Conservation (phyloP, 2,113 vertebrate species). For the Girardinichthys multiradiatus region DNA sequence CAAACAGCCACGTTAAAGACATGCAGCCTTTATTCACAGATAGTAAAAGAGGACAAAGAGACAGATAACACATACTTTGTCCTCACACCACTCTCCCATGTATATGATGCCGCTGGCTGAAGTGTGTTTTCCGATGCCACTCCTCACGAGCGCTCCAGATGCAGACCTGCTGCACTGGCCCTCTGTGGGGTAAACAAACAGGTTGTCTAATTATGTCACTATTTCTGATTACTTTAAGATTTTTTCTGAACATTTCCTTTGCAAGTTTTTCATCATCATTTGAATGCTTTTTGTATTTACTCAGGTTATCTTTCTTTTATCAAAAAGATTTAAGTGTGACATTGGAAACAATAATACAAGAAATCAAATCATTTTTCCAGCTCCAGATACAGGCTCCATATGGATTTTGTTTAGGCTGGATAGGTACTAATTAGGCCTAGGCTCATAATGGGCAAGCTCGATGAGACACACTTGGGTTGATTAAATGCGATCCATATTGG, state of each 20-base stretch:
- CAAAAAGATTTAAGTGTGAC: background rate
- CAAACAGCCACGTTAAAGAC: background rate
- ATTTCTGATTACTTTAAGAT: background rate
- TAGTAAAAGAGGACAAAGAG: background rate
- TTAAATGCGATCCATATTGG: no score
- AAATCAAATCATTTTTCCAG: no score
- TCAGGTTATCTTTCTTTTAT: background rate
- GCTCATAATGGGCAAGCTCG: no score
- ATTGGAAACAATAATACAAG: no score
- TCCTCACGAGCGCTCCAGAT: conserved; percentile 77
- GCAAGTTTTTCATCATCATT: background rate
- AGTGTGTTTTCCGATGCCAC: conserved; percentile 79
- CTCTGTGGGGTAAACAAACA: conserved; percentile 64
- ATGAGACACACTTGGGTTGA: no score
- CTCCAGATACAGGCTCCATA: no score
- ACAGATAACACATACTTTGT: conserved; percentile 77
- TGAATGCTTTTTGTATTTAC: background rate
- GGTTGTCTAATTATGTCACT: background rate
- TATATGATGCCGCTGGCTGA: conserved; percentile 76
- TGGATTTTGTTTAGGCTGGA: no score
- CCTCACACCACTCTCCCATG: conserved; percentile 81
- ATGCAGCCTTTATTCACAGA: background rate
- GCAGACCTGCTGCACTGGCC: conserved; percentile 77
- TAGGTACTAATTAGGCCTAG: no score
- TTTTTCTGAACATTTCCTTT: background rate